Conservation (phyloP, 2,888 invertebrate genomes). For the Acanthosepion lycidas region DNA sequence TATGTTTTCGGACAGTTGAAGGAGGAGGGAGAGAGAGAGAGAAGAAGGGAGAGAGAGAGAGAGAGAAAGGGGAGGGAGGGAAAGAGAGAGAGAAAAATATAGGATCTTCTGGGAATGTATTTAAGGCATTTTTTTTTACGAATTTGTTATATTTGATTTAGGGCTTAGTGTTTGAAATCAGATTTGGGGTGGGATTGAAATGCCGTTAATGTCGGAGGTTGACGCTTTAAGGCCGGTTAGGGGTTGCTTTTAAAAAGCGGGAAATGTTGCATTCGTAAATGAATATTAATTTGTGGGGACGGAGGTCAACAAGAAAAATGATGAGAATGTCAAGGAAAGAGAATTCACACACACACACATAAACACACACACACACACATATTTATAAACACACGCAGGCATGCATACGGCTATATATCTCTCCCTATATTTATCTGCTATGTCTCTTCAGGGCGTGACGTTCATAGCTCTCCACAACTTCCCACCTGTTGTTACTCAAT, state of each 20-base stretch:
- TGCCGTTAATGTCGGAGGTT: background rate
- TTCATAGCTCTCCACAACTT: too few species aligned
- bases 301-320: background rate
- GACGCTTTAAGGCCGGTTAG: background rate
- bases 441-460: too few species aligned
- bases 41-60: too few species aligned
- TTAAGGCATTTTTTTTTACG: background rate
- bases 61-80: background rate
- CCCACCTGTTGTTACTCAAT: too few species aligned
- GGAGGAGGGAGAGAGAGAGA: background rate
- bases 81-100: background rate
- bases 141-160: background rate
- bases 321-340: background rate
- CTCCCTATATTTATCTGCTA: background rate
- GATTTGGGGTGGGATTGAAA: background rate
- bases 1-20: slow-evolving; percentile 33
- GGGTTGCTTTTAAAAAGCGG: slow-evolving; percentile 2
- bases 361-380: background rate
- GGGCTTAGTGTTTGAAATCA: background rate
- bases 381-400: background rate
- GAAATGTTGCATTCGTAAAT: background rate
- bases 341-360: background rate
- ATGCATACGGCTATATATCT: background rate
- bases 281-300: background rate
- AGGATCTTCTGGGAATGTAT: background rate